phyloP scores from a whole-genome alignment of 1,140 invertebrate species.

The Hestina assimilis region DNA sequence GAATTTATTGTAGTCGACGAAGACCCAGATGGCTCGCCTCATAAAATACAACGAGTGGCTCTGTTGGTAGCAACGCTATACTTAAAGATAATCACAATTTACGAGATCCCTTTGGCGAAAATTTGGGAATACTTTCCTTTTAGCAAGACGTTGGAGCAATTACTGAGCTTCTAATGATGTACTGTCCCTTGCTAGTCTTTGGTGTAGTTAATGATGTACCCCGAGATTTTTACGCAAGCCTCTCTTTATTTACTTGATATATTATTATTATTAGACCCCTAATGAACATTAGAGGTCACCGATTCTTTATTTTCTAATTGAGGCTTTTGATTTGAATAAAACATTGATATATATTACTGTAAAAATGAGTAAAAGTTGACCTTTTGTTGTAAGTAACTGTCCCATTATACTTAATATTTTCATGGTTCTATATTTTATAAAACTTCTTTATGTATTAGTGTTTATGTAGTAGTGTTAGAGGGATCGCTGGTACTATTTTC shows the following conservation, averaged over 20 bases:
- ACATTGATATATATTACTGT: too few relatives aligned
- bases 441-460: too few relatives aligned
- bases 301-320: not conserved
- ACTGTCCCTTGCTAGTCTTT: constrained; percentile 20
- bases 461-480: too few relatives aligned
- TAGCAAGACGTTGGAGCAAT: constrained; percentile 48
- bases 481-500: too few relatives aligned
- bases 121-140: constrained; percentile 55
- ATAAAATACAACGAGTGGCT: constrained; percentile 71
- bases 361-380: too few relatives aligned
- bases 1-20: constrained; percentile 66
- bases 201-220: constrained; percentile 18
- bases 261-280: constrained; percentile 1
- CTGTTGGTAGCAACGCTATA: constrained; percentile 57
- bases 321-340: too few relatives aligned
- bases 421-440: too few relatives aligned
- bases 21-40: constrained; percentile 70
- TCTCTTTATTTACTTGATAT: constrained; percentile 6
- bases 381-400: too few relatives aligned
- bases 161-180: constrained; percentile 53
- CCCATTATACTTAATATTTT: too few relatives aligned
- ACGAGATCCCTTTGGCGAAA: constrained; percentile 54
- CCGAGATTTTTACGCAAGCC: constrained; percentile 14
- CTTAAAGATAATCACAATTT: constrained; percentile 69
- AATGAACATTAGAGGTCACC: too few relatives aligned